These are phyloP conservation scores for Aphrophora alni DNA, from an alignment of 2,888 invertebrate species.

Conservation along the genomic window DNA sequence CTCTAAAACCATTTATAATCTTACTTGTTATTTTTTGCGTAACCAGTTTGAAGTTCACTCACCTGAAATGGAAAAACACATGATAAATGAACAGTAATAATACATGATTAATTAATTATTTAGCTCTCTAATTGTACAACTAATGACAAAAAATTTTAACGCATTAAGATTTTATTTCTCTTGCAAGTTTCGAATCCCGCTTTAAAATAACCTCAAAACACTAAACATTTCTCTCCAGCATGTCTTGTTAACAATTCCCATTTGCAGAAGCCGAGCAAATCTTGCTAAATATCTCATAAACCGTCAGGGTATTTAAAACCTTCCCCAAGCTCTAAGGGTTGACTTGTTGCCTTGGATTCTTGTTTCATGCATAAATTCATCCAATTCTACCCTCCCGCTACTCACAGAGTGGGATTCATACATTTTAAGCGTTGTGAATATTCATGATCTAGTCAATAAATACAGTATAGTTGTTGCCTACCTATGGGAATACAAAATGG, in stretches of 20 bases:
- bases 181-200: too few relatives aligned
- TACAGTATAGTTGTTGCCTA: neutral
- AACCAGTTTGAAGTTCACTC: too few relatives aligned
- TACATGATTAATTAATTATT: too few relatives aligned
- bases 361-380: slow-evolving; percentile 46
- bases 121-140: too few relatives aligned
- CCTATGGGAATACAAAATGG: neutral
- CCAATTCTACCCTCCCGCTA: slow-evolving; percentile 26
- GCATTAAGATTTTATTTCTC: too few relatives aligned
- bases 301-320: neutral
- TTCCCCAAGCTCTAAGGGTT: slow-evolving; percentile 16
- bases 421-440: slow-evolving; percentile 45
- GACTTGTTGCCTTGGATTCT: slow-evolving; percentile 19
- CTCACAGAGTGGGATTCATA: slow-evolving; percentile 39
- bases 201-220: too few relatives aligned
- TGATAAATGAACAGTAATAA: too few relatives aligned
- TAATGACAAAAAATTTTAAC: too few relatives aligned
- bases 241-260: neutral
- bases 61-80: too few relatives aligned
- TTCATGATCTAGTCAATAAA: slow-evolving; percentile 34
- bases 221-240: neutral
- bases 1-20: too few relatives aligned
- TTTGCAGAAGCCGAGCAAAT: neutral
- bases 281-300: slow-evolving; percentile 2
- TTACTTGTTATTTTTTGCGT: too few relatives aligned